Evolutionary conservation across 1,140 invertebrate species (phyloP).

Genomic region (Hyposmocoma kahamanoa): DNA sequence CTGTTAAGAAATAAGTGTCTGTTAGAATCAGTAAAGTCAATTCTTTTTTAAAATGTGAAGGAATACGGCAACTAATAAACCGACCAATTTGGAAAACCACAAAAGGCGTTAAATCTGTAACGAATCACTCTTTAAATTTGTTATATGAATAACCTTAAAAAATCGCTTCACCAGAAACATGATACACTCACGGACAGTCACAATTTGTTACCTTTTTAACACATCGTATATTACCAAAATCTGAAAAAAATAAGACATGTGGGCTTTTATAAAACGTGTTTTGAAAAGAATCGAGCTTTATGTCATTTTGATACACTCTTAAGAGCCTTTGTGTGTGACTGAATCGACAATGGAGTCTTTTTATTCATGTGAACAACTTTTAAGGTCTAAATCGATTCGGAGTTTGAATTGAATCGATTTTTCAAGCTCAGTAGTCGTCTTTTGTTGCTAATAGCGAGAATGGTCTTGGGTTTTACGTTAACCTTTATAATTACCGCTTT

Average conservation of each 20-base stretch:
- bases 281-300: constrained; percentile 62
- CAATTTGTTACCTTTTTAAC: constrained; percentile 68
- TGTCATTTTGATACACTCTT: constrained; percentile 69
- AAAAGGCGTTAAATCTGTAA: constrained; percentile 36
- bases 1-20: no score
- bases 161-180: no score
- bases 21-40: no score
- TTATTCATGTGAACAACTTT: constrained; percentile 49
- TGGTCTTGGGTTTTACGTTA: constrained; percentile 27
- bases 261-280: constrained; percentile 56
- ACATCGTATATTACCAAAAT: constrained; percentile 64
- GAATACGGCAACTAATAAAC: no score
- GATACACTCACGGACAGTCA: no score
- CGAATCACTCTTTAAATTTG: constrained; percentile 39
- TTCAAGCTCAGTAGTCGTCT: constrained; percentile 64
- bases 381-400: constrained; percentile 43
- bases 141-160: no score
- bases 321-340: constrained; percentile 48
- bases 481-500: constrained; percentile 42
- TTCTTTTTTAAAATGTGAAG: no score
- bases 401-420: constrained; percentile 64
- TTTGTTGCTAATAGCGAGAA: constrained; percentile 53
- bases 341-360: constrained; percentile 46
- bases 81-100: constrained; percentile 33
- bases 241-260: constrained; percentile 54